Percentiles rank a stretch among this genome's conserved stretches.
These are phyloP conservation scores for Platyura marginata DNA, from an alignment of 1,140 invertebrate genomes.

Conservation along the genomic window DNA sequence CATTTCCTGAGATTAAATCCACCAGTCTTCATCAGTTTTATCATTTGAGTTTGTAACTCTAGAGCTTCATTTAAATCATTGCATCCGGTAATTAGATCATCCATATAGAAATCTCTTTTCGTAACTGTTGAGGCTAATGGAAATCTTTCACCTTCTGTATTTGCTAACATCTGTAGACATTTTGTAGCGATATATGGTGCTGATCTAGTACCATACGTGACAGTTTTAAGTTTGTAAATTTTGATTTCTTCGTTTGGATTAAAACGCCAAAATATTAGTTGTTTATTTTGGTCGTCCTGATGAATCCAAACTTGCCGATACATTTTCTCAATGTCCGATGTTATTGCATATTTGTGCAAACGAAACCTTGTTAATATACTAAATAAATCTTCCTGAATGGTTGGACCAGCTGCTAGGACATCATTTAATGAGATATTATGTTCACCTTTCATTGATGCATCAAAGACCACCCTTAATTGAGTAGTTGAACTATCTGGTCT, in stretches of 20 bases:
- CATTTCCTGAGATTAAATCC: conserved; percentile 8
- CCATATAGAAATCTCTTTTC: conserved; percentile 4
- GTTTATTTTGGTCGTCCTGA: conserved; percentile 15
- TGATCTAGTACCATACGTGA: conserved; percentile 15
- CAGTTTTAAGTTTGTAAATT: conserved; percentile 12
- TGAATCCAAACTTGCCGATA: conserved; percentile 23
- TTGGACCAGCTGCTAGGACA: conserved; percentile 16
- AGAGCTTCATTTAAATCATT: conserved; percentile 4
- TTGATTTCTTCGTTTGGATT: conserved; percentile 8
- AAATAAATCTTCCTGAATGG: conserved; percentile 22
- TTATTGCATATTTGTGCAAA: conserved; percentile 13
- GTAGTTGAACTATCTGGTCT: conserved; percentile 9
- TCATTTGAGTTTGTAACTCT: background rate
- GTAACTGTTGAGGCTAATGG: conserved; percentile 10
- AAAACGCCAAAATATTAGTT: conserved; percentile 25
- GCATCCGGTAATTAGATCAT: conserved; percentile 3
- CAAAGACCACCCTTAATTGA: conserved; percentile 15
- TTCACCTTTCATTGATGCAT: conserved; percentile 10
- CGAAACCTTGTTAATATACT: conserved; percentile 22
- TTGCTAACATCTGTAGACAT: conserved; percentile 14
- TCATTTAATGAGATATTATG: conserved; percentile 20
- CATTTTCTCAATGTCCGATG: conserved; percentile 24
- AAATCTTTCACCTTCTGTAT: background rate
- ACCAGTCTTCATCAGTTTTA: background rate
- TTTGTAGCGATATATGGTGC: conserved; percentile 13